Evolutionary conservation across 1,140 invertebrate species (phyloP).

Genomic region (Ceratitis capitata): DNA sequence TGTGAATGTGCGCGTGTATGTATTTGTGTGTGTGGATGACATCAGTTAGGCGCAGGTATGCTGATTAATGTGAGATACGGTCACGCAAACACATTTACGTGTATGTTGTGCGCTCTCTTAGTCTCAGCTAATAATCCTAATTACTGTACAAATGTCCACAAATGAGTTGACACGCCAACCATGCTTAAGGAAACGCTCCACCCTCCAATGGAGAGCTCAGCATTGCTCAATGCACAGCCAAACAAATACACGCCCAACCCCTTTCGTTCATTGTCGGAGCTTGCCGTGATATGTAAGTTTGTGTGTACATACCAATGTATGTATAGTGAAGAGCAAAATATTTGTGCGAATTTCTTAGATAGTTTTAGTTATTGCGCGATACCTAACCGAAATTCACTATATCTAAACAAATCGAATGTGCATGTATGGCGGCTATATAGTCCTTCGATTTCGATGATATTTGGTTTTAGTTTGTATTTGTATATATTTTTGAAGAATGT

Average conservation of each 20-base stretch:
- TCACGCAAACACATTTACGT: not conserved
- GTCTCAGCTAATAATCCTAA: not conserved
- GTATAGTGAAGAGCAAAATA: too few species aligned
- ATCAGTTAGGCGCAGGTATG: not conserved
- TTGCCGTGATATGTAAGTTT: not conserved
- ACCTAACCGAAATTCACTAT: too few species aligned
- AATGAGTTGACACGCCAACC: conserved; percentile 28
- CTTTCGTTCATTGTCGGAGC: not conserved
- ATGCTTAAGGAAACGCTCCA: not conserved
- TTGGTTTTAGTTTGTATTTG: too few species aligned
- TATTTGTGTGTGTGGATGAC: not conserved
- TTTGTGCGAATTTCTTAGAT: too few species aligned
- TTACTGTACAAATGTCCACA: conserved; percentile 15
- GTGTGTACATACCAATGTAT: too few species aligned
- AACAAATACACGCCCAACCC: conserved; percentile 7
- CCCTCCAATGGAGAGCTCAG: not conserved
- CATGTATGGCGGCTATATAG: too few species aligned
- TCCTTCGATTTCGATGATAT: too few species aligned
- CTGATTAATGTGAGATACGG: not conserved
- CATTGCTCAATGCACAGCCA: not conserved
- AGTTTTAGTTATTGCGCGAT: too few species aligned
- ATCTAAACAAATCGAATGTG: too few species aligned
- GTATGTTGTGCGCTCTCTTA: too few species aligned
- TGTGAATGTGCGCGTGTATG: not conserved
- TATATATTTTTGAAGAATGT: too few species aligned